phyloP scores from a whole-genome alignment of 2,113 vertebrate species.

The Osmerus eperlanus region DNA sequence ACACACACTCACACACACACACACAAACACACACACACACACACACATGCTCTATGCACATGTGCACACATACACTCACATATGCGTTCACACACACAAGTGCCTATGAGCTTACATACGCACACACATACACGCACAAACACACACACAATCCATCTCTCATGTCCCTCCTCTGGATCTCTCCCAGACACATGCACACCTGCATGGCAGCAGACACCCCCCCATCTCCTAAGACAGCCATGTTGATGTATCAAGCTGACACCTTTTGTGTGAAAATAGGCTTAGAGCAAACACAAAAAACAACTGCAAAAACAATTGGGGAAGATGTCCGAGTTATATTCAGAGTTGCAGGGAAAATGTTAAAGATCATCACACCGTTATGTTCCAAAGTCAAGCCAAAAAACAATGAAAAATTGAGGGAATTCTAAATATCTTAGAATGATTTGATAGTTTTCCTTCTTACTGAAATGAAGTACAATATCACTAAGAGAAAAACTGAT shows the following conservation, averaged over 20 bases:
- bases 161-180: conserved; percentile 31
- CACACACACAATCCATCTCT: neutral
- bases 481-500: conserved; percentile 1
- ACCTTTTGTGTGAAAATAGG: conserved; percentile 44
- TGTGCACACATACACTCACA: neutral
- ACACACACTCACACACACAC: neutral
- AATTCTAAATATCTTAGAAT: too few species aligned
- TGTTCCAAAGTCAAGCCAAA: too few species aligned
- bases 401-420: too few species aligned
- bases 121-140: conserved; percentile 4
- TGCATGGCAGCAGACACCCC: conserved; percentile 25
- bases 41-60: neutral
- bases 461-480: neutral
- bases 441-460: neutral
- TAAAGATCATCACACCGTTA: neutral
- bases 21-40: neutral
- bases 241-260: conserved; percentile 18
- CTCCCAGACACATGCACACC: conserved; percentile 34
- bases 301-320: conserved; percentile 10
- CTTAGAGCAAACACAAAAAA: conserved; percentile 42
- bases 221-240: conserved; percentile 15
- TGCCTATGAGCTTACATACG: too few species aligned
- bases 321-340: neutral
- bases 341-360: conserved; percentile 23
- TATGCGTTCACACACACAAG: neutral